These are phyloP conservation scores for Dromas ardeola DNA, from an alignment of 2,113 vertebrate species.

Conservation along the genomic window DNA sequence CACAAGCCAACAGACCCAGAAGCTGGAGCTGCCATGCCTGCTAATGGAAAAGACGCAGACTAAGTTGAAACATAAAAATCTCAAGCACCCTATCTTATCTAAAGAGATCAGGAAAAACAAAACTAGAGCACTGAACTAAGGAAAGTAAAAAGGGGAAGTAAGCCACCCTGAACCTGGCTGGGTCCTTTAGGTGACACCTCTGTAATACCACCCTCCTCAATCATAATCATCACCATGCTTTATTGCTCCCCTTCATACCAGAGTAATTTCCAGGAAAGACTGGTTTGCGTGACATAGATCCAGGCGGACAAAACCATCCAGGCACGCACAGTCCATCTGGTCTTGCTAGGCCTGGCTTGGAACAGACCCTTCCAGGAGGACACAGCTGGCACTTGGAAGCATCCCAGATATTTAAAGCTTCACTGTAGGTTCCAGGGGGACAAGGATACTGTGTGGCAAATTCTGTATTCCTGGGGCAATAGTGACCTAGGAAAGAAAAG, in stretches of 20 bases:
- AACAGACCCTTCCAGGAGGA: conserved; percentile 80
- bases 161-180: neutral
- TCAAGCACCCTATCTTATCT: neutral
- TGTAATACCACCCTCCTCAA: neutral
- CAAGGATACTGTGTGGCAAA: conserved; percentile 68
- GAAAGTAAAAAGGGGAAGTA: neutral
- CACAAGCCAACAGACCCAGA: conserved; percentile 8
- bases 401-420: conserved; percentile 18
- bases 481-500: conserved; percentile 74
- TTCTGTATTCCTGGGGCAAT: conserved; percentile 80
- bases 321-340: conserved; percentile 61
- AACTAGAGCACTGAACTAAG: neutral
- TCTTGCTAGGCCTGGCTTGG: conserved; percentile 48
- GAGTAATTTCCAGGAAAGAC: neutral
- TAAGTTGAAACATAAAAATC: neutral
- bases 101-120: neutral
- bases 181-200: neutral
- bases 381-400: conserved; percentile 66
- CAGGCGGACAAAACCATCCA: conserved; percentile 67
- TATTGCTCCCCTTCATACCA: neutral
- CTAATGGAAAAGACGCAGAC: neutral
- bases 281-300: conserved; percentile 32
- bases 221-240: neutral
- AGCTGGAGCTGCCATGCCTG: neutral
- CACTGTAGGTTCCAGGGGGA: conserved; percentile 67